A percentile compares a stretch with the other conserved stretches of the same genome.
Evolutionary conservation across 2,113 vertebrate species (phyloP).

Genomic region (Butorides virescens): DNA sequence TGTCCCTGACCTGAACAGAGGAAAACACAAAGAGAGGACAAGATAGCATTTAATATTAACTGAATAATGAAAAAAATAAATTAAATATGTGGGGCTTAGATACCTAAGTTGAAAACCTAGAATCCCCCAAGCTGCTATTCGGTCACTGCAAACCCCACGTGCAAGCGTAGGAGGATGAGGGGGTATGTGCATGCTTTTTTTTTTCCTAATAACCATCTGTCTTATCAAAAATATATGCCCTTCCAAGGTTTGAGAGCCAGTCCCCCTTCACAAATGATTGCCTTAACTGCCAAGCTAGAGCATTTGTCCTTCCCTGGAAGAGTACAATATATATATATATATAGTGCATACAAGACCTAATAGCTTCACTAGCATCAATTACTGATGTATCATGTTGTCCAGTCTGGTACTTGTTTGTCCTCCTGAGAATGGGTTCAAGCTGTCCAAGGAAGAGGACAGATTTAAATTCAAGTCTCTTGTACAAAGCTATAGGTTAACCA

Average conservation of each 20-base stretch:
- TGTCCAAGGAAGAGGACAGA: not conserved
- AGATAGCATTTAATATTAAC: not conserved
- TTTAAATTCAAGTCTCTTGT: not conserved
- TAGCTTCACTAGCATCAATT: not conserved
- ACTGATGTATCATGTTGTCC: rapidly evolving
- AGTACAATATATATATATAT: not conserved
- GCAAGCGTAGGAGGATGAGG: not conserved
- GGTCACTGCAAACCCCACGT: not conserved
- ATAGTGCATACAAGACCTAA: not conserved
- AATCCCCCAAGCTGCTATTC: not conserved
- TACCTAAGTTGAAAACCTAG: not conserved
- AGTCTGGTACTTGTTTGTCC: not conserved
- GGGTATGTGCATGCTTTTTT: rapidly evolving
- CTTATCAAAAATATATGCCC: not conserved
- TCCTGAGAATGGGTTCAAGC: not conserved
- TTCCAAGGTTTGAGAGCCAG: not conserved
- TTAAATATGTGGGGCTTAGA: not conserved
- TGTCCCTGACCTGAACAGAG: not conserved
- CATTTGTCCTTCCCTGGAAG: not conserved
- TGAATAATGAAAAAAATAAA: not conserved
- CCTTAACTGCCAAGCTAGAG: not conserved
- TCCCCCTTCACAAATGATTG: not conserved
- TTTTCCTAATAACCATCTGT: not conserved
- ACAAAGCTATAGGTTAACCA: not conserved
- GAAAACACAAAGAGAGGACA: not conserved